Base-by-base conservation (phyloP, 2,797 vertebrate genomes). In the Leptatherina wallacei region DNA sequence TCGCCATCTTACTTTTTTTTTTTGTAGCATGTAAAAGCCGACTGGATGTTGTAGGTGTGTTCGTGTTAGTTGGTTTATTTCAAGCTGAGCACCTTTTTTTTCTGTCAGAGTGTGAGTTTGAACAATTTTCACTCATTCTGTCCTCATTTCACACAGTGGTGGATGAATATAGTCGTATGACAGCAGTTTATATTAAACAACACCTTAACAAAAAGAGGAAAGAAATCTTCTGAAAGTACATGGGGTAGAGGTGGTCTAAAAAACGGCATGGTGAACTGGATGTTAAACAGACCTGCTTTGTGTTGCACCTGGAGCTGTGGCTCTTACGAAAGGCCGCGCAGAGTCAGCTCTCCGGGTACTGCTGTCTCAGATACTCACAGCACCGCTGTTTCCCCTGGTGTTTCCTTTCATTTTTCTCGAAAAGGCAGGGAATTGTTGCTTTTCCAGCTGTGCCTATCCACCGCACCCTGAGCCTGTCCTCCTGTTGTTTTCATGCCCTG, bases 391-490 rank as follows among this genome's bases (percentile, higher is more conserved):
- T 58, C 61, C 84, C 78, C 59, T 33, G 35, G 69, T 77, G 82
- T 85, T 87, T 89, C 79, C 74, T 77, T 78, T 85, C 74, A 78
- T 52, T 86, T 71, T 52, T 63, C 55, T 76, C 72, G 77, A 71
- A 84, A 83, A 72, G 61, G 33, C 57, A 59, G 69, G 75, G 61
- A 61, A 59, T 69, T 82, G 76, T 80, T 94, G 92, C 91, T 94
- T 93, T 89, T 89, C 87, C 91, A 94, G 93, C 93, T 95, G 93
- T 8, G 80, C 82, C 80, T 58, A 69, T 81, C 83, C 77, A 61
- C 73, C 84, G 86, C 82, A 67, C 61, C 67, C 60, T 0, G 29
- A 27, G n/a, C 54, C 81, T 83, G 80, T 85, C 86, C 78, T 71
- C 57, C 75, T 65, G 80, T 82, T 88, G 85, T 90, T 94, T 90